Evolutionary conservation across 2,888 invertebrate species (phyloP).

Genomic region (Cryptocheilus praepositus): DNA sequence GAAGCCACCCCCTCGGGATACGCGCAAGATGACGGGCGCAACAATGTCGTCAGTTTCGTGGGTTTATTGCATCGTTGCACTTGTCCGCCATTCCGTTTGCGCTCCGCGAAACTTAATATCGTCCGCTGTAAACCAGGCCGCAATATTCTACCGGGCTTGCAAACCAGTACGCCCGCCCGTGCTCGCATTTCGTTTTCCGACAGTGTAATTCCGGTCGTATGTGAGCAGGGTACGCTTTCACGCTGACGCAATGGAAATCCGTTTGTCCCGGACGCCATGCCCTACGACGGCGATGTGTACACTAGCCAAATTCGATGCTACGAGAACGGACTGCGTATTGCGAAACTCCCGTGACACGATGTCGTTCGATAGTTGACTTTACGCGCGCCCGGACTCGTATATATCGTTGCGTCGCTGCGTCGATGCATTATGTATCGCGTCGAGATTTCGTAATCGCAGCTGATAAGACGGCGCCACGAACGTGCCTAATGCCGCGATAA

Average conservation of each 20-base stretch:
- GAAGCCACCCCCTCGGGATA: constrained; percentile 1
- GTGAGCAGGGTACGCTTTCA: constrained; percentile 4
- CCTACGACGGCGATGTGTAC: constrained; percentile 7
- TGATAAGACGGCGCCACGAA: no score
- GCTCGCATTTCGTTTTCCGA: constrained; percentile 29
- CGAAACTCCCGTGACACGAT: no score
- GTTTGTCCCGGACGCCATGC: constrained; percentile 23
- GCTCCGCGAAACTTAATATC: constrained; percentile 43
- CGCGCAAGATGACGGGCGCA: constrained; percentile 31
- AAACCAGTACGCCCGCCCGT: not conserved
- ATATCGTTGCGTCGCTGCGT: no score
- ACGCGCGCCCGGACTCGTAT: no score
- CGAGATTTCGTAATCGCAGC: no score
- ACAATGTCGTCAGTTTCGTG: constrained; percentile 40
- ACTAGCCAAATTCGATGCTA: no score
- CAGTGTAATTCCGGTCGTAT: constrained; percentile 24
- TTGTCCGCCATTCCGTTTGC: constrained; percentile 8
- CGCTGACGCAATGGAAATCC: constrained; percentile 40
- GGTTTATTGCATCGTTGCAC: constrained; percentile 41
- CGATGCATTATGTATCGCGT: no score
- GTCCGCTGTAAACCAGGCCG: constrained; percentile 34
- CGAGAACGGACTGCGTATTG: no score
- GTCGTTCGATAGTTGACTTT: no score
- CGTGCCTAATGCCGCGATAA: no score
- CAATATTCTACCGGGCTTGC: constrained; percentile 29